Evolutionary conservation across 2,797 vertebrate species (phyloP), one percentile per base, ranked within the genome.

Genomic region (Acanthornis magna): DNA sequence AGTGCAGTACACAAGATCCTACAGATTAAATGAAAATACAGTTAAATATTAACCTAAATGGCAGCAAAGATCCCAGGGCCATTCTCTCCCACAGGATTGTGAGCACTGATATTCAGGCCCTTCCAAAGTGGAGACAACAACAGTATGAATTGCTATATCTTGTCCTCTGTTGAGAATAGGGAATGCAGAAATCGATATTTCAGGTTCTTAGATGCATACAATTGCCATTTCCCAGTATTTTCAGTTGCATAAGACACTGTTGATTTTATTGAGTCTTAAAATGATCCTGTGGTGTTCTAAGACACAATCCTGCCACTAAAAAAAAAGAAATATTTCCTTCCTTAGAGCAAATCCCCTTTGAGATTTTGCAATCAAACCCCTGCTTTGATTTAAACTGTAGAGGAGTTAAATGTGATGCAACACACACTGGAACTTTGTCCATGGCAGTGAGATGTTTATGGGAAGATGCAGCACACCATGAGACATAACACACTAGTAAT

Each of bases 31-130:
- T 79, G 67, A 53, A 93, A 95, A 42, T 32, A 40, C 17, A 45
- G 83, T 91, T 91, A 84, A 93, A 88, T 91, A 84, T 94, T 96
- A 95, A 92, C 58, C 42, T 90, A 57, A 79, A 85, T 79, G 67
- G 30, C 60, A 93, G 60, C 70, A 66, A 81, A 66, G 70, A 54
- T 91, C 75, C 21, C 68, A 54, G 74, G 27, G 22, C 65, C 54
- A 43, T 40, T 65, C 22, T 83, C 11, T 71, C 21, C 48, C 71
- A 68, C 1, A 18, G 32, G 9, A 57, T 54, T 0, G 0, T 40
- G 25, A 50, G 4, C 14, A 20, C 32, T 80, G 48, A 65, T 61
- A 82, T 8, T 79, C 72, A 73, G 27, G 42, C 25, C 53, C 16
- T 84, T 85, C 53, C 3, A 7, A 57, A 26, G 17, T 40, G 45